Percentiles rank a stretch among this genome's conserved stretches.
Evolutionary conservation across 1,140 invertebrate genomes (phyloP).

Genomic region (Augochlora pura): DNA sequence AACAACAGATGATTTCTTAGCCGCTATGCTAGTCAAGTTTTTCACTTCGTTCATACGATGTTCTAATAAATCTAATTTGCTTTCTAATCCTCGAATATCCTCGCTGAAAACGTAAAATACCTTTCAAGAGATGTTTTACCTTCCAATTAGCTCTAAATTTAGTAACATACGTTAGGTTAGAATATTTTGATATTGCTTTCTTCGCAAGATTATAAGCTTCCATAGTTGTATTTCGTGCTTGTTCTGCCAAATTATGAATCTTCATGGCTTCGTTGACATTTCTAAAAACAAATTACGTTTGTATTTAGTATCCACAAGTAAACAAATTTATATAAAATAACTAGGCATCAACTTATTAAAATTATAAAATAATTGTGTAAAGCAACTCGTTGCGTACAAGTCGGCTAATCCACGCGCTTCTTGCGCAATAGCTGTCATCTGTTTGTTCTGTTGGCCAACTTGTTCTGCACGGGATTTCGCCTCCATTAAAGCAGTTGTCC

Average conservation of each 20-base stretch:
- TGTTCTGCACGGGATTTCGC: conserved; percentile 91
- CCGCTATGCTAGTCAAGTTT: conserved; percentile 86
- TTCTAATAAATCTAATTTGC: conserved; percentile 82
- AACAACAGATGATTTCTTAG: conserved; percentile 86
- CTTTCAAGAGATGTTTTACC: neutral
- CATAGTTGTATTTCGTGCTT: conserved; percentile 90
- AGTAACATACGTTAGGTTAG: conserved; percentile 84
- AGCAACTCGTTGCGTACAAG: conserved; percentile 80
- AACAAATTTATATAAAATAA: conserved; percentile 1
- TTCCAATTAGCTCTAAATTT: too few relatives aligned
- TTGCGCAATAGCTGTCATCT: conserved; percentile 94
- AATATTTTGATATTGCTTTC: conserved; percentile 89
- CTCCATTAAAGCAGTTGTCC: conserved; percentile 87
- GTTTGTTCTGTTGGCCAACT: conserved; percentile 93
- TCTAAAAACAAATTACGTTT: conserved; percentile 69
- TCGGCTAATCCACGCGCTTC: conserved; percentile 91
- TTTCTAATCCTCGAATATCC: conserved; percentile 84
- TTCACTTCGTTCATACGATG: conserved; percentile 81
- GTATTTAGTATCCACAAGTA: neutral
- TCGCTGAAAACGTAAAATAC: conserved; percentile 78
- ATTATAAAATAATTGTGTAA: too few relatives aligned
- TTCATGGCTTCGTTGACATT: conserved; percentile 88
- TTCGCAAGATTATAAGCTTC: conserved; percentile 90
- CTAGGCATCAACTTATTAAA: too few relatives aligned
- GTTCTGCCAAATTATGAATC: conserved; percentile 88